Base-by-base conservation (phyloP, 2,113 vertebrate genomes). In the Microtus richardsoni region DNA sequence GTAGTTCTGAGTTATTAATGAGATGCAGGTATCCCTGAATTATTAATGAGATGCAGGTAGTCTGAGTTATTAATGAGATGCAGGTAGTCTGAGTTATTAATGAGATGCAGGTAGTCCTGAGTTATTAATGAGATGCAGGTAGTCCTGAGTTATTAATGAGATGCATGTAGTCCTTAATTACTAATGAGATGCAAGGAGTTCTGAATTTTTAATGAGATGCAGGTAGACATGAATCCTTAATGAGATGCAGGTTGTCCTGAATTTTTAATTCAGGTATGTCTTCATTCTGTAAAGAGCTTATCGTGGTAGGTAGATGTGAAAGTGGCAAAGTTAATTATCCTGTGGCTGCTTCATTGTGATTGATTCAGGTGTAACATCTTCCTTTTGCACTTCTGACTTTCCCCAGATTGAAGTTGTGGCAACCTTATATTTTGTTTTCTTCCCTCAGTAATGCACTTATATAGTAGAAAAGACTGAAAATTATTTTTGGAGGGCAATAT, bases 281-380 rank as follows among this genome's bases (percentile, higher is more conserved):
- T 82, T 93, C 64, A 84, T 91, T 91, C 49, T 47, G 91, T 36
- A 89, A 88, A 87, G 52, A 77, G 36, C 80, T 90, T 68, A 62
- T 88, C 49, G 5, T 54, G 62, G 33, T 3, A 2, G 26, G 7
- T 78, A 58, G 28, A 58, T 24, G 62, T 68, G 60, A 83, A 96
- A 88, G n/a, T 75, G 49, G 58, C 58, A 86, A 28, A 89, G 49
- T 91, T 92, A 92, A 93, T 91, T 91, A 85, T 90, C 92, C 62
- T 73, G 19, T 30, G 78, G 68, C n/a, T 87, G 68, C 82, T 97
- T 96, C 90, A 91, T 82, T 93, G 73, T 74, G 84, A 94, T 95
- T 91, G 83, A 91, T 91, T 94, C 60, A 47, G 5, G 12, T 58
- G 75, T 41, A 79, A 60, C 22, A 19, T 78, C 62, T 96, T 30